Evolutionary conservation across 2,113 vertebrate species (phyloP), one percentile per base, ranked within the genome.

Genomic region (Elephantulus edwardii): DNA sequence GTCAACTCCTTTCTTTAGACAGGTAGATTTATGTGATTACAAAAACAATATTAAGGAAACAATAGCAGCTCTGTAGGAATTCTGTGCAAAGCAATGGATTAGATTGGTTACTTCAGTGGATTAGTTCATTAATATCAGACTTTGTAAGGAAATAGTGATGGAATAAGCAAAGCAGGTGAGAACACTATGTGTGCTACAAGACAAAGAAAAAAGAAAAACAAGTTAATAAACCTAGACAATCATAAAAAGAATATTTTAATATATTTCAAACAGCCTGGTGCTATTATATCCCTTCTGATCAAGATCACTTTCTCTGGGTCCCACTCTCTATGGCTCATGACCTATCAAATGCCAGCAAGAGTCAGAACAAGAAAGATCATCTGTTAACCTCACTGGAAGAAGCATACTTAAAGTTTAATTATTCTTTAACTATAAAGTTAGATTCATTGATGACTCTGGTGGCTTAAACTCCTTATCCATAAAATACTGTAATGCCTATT

Each of bases 41-140:
- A 24, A 88, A 84, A 84, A 87, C 58, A 89, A 30, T 90, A 60
- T 75, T 84, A 94, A 80, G 79, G 72, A 93, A 86, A 81, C 13
- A 83, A 86, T 75, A 48, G 28, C 48, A 33, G 26, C 12, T 76
- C 85, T 88, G 48, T 68, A 66, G 68, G 19, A 68, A 68, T 46
- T 72, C 38, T 58, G 17, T 86, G 28, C 12, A 78, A 33, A 11
- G 8, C 58, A 6, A 38, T 44, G 20, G 11, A 7, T 74, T 78
- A 64, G 19, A 64, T 70, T 64, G 26, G 8, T 24, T 93, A 16
- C 8, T 70, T 83, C 58, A 88, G 20, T 22, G 64, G 1, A 60
- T 85, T 38, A 70, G 28, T 77, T 8, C 13, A 50, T 68, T 28
- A 75, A 91, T 22, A 8, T 4, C 16, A 48, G 6, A 0, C 38